Base-by-base conservation (phyloP, 2,888 invertebrate genomes). In the Liposcelis brunnea region DNA sequence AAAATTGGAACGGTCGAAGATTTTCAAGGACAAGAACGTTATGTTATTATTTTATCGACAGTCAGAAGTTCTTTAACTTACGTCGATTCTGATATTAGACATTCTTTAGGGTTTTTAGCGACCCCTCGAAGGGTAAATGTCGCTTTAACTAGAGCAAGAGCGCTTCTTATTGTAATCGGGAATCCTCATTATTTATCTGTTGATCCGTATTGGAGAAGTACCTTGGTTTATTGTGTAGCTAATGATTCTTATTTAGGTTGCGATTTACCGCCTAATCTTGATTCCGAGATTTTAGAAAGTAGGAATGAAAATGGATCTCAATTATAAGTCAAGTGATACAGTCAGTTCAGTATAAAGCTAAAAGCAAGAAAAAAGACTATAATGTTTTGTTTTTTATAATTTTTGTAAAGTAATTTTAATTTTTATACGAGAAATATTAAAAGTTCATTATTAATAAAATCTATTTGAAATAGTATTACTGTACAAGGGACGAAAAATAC, bases 41-140 rank as follows among this genome's bases (percentile, higher is more conserved):
- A 71, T 51, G 71, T 80, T 1, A 77, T 87, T 44, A 70, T 87
- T 18, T 63, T 87, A 33, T 81, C 84, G 1, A 78, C 81, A 33
- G 75, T 54, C 36, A 68, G 62, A n/a, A 57, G 55, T 43, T 73
- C 75, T 1, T 59, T 63, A 7, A 56, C 59, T 10, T 55, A 63
- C 35, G 56, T 65, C 16, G 49, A 71, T 14, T 44, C 59, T 1
- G 74, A 76, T 52, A 48, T 69, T 2, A 63, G 60, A 45, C 65
- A 71, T 51, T 62, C 69, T n/a, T 61, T 87, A 31, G 83, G 83
- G 2, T 87, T 87, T 56, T 67, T 87, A 1, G 67, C 72, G 15
- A 76, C 75, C 51, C 76, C 80, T 0, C 80, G 81, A 58, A 71
- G 93, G 48, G 69, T 93, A 54, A 95, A 94, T 64, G 94, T 94